Evolutionary conservation across 2,888 invertebrate genomes (phyloP).

Genomic region (Epinotia brunnichana): DNA sequence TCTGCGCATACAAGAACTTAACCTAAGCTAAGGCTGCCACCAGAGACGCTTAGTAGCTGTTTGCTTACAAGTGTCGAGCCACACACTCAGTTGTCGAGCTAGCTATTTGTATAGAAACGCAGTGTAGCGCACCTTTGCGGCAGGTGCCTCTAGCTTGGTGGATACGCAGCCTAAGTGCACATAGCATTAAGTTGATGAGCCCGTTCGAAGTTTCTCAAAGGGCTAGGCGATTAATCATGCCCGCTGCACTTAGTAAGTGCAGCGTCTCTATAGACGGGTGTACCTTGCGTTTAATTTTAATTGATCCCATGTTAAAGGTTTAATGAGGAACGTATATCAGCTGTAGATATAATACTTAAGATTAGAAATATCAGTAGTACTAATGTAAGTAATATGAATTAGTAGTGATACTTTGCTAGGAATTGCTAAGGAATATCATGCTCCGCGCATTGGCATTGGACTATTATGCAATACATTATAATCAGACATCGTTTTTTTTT

Average conservation of each 20-base stretch:
- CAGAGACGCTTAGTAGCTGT: neutral
- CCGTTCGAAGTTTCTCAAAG: conserved; percentile 33
- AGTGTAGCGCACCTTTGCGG: neutral
- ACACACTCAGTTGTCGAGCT: neutral
- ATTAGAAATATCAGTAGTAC: conserved; percentile 7
- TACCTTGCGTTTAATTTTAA: conserved; percentile 26
- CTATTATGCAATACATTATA: neutral
- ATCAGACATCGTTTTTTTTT: neutral
- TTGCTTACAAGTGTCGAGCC: too few relatives aligned
- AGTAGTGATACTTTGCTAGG: neutral
- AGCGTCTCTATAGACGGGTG: conserved; percentile 12
- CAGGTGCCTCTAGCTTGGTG: neutral
- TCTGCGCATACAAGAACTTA: neutral
- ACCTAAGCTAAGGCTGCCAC: neutral
- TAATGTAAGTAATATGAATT: conserved; percentile 10
- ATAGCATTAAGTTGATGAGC: conserved; percentile 28
- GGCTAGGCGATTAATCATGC: conserved; percentile 31
- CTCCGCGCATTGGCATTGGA: neutral
- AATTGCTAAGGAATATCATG: neutral
- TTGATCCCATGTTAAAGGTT: conserved; percentile 27
- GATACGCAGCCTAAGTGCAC: conserved; percentile 1
- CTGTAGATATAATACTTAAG: conserved; percentile 1
- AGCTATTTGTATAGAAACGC: neutral
- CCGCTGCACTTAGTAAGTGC: conserved; percentile 31
- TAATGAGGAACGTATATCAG: conserved; percentile 28